phyloP scores from a whole-genome alignment of 1,140 invertebrate genomes.

The Copidosoma floridanum region DNA sequence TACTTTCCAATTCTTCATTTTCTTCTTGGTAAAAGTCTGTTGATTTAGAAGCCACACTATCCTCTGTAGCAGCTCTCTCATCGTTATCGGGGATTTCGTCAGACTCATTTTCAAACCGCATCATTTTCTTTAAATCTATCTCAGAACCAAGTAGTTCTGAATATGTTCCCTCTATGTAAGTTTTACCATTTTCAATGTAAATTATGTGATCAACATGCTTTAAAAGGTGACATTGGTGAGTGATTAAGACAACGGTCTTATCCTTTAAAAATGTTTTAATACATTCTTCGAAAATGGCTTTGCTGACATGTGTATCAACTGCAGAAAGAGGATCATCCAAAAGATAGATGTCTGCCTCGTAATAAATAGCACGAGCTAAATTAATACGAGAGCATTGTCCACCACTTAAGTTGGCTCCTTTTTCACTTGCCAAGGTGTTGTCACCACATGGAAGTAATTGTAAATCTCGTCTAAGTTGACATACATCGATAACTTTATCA shows the following conservation, averaged over 20 bases:
- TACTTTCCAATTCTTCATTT: conserved; percentile 54
- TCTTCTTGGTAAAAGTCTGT: not conserved
- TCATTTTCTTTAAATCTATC: conserved; percentile 61
- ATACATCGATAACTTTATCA: conserved; percentile 71
- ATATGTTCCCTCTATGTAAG: conserved; percentile 63
- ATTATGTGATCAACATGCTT: conserved; percentile 73
- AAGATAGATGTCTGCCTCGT: conserved; percentile 72
- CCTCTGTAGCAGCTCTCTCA: not conserved
- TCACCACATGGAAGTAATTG: conserved; percentile 74
- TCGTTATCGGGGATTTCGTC: conserved; percentile 21
- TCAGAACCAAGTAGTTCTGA: conserved; percentile 63
- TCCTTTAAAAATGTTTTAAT: conserved; percentile 57
- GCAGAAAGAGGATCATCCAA: conserved; percentile 80
- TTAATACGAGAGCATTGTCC: conserved; percentile 90
- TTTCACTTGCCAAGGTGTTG: conserved; percentile 81
- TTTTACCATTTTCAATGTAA: conserved; percentile 67
- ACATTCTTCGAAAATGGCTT: conserved; percentile 66
- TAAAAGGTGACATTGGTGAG: conserved; percentile 81
- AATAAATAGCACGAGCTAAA: conserved; percentile 78
- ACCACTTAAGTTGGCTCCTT: conserved; percentile 81
- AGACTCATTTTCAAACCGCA: conserved; percentile 3
- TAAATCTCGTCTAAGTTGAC: conserved; percentile 77
- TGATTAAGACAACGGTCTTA: conserved; percentile 75
- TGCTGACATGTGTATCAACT: conserved; percentile 66
- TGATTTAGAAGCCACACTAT: no score